These are phyloP conservation scores for Boleophthalmus pectinirostris DNA, from an alignment of 2,113 vertebrate species.

Conservation along the genomic window DNA sequence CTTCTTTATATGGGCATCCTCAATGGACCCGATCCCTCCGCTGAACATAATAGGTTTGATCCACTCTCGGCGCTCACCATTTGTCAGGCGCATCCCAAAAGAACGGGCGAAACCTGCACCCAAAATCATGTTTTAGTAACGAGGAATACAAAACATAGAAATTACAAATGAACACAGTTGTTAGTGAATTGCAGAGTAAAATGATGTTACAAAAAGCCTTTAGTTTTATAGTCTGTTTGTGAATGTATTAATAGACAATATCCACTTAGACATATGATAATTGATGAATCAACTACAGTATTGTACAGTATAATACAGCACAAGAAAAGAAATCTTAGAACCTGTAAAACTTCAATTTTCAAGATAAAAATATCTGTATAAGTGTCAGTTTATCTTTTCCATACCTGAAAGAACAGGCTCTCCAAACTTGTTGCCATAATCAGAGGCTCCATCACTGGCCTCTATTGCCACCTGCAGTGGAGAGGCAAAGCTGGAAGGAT, in stretches of 20 bases:
- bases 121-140: not conserved
- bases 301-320: too few species aligned
- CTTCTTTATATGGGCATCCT: slow-evolving; percentile 83
- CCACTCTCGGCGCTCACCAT: slow-evolving; percentile 87
- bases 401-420: slow-evolving; percentile 88
- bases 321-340: too few species aligned
- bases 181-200: too few species aligned
- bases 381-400: accelerated
- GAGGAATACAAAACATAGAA: not conserved
- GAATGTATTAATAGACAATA: too few species aligned
- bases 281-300: too few species aligned
- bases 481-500: slow-evolving; percentile 84
- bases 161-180: too few species aligned
- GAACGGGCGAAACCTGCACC: slow-evolving; percentile 88
- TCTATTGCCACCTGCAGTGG: slow-evolving; percentile 88
- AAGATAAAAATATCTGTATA: too few species aligned
- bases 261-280: too few species aligned
- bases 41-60: slow-evolving; percentile 98
- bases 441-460: slow-evolving; percentile 91
- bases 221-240: too few species aligned
- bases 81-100: slow-evolving; percentile 82
- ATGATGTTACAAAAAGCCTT: too few species aligned
- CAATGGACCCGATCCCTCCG: slow-evolving; percentile 87
- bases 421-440: slow-evolving; percentile 95
- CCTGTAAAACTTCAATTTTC: too few species aligned